Evolutionary conservation across 2,888 invertebrate genomes (phyloP), one percentile per base, ranked within the genome.

Genomic region (Plutella xylostella): DNA sequence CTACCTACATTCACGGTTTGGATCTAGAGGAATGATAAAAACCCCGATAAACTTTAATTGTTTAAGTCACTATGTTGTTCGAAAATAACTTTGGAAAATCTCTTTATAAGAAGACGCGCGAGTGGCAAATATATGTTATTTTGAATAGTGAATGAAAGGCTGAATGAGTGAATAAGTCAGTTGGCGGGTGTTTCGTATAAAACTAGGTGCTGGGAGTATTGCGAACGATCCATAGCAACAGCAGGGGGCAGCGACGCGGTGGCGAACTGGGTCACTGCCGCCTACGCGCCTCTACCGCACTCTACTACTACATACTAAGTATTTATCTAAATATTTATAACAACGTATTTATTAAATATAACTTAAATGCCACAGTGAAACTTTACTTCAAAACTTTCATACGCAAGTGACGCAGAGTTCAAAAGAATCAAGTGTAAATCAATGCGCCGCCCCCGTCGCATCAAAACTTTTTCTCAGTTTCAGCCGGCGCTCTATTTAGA

Each of bases 241-340:
- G 69, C 63, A 66, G 65, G 64, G 65, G 65, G 71, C 39, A 37
- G 41, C 30, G 17, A 34, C 35, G 59, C 61, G 34, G 40, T 48
- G 52, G 44, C 66, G 63, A 82, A 78, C 67, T 79, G 76, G 82
- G 82, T 80, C 82, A 82, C 72, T 73, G 72, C 68, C 78, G 76
- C 71, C 74, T 68, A 77, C 76, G 72, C 75, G 77, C 72, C 66
- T 72, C 75, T 71, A 80, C 77, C 76, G 72, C 78, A 82, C 76
- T 72, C 75, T 67, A 64, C 66, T 66, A 75, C 60, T 68, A 66
- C 35, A n/a, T n/a, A n/a, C n/a, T n/a, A n/a, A n/a, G n/a, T n/a
- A n/a, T n/a, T n/a, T n/a, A n/a, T n/a, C n/a, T n/a, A n/a, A n/a
- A n/a, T n/a, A n/a, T n/a, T n/a, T n/a, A n/a, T n/a, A n/a, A n/a